phyloP scores from a whole-genome alignment of 2,888 invertebrate species.

The Cecidostiba fungosa region DNA sequence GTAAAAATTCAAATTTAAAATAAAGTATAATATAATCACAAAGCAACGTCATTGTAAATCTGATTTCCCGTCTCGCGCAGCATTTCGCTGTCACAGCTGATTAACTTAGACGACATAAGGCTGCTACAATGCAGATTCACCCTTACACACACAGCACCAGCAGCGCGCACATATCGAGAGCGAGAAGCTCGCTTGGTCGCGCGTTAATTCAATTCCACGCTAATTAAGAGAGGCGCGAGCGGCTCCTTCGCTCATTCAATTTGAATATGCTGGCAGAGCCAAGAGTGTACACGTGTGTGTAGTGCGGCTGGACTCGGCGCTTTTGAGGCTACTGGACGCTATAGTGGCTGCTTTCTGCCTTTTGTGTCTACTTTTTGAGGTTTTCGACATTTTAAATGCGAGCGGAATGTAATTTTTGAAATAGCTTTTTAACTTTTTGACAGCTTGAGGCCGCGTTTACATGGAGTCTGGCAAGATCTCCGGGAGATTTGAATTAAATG shows the following conservation, averaged over 20 bases:
- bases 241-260: conserved; percentile 39
- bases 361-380: not conserved
- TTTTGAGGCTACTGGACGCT: not conserved
- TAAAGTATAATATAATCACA: conserved; percentile 65
- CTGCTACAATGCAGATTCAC: not conserved
- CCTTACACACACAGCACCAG: not conserved
- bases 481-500: too few relatives aligned
- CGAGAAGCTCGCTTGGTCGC: conserved; percentile 18
- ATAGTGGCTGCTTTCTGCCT: not conserved
- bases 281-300: not conserved
- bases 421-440: too few relatives aligned
- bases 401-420: too few relatives aligned
- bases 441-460: too few relatives aligned
- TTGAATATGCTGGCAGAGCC: not conserved
- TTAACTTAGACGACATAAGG: not conserved
- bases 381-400: not conserved
- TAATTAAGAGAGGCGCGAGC: conserved; percentile 70
- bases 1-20: not conserved
- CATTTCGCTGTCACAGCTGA: too few relatives aligned
- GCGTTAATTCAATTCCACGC: conserved; percentile 71
- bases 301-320: not conserved
- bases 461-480: too few relatives aligned
- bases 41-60: not conserved
- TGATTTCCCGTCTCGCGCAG: not conserved
- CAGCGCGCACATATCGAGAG: conserved; percentile 31